Percentiles rank a stretch among this genome's conserved stretches.
Evolutionary conservation across 2,797 vertebrate species (phyloP).

Genomic region (Lithobates pipiens): DNA sequence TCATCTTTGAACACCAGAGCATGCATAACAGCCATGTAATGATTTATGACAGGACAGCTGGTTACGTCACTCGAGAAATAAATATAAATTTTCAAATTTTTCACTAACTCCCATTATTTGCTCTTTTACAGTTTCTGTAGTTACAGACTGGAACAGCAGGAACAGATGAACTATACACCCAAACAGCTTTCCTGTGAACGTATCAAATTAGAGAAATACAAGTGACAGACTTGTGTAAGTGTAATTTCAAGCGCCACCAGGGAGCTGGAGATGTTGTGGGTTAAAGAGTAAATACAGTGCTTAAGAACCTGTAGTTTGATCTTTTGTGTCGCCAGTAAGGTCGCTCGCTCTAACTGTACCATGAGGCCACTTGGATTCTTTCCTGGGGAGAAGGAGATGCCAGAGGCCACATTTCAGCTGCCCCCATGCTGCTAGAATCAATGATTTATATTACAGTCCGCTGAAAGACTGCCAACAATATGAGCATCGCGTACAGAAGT

Average conservation of each 20-base stretch:
- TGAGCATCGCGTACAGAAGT: constrained; percentile 27
- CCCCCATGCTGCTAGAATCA: constrained; percentile 61
- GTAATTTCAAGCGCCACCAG: constrained; percentile 49
- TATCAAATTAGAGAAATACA: constrained; percentile 47
- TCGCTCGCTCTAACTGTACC: constrained; percentile 52
- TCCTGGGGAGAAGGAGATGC: constrained; percentile 55
- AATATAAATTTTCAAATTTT: no score
- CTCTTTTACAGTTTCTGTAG: not conserved
- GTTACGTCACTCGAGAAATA: no score
- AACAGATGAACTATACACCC: constrained; percentile 18
- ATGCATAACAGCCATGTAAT: no score
- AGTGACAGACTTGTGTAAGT: constrained; percentile 56
- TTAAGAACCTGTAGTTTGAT: constrained; percentile 59
- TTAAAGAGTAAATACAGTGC: constrained; percentile 61
- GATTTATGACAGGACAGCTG: no score
- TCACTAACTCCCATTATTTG: not conserved
- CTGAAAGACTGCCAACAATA: constrained; percentile 58
- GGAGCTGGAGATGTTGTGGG: constrained; percentile 45
- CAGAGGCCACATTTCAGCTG: constrained; percentile 52
- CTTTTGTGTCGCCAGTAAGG: constrained; percentile 58
- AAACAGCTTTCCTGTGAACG: constrained; percentile 25
- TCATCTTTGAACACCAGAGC: no score
- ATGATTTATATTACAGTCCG: constrained; percentile 56
- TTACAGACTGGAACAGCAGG: not conserved
- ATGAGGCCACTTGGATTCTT: constrained; percentile 63